Percentiles rank a stretch among this genome's conserved stretches.
These are phyloP conservation scores for Drosophila hamatofila DNA, from an alignment of 2,888 invertebrate genomes.

Conservation along the genomic window DNA sequence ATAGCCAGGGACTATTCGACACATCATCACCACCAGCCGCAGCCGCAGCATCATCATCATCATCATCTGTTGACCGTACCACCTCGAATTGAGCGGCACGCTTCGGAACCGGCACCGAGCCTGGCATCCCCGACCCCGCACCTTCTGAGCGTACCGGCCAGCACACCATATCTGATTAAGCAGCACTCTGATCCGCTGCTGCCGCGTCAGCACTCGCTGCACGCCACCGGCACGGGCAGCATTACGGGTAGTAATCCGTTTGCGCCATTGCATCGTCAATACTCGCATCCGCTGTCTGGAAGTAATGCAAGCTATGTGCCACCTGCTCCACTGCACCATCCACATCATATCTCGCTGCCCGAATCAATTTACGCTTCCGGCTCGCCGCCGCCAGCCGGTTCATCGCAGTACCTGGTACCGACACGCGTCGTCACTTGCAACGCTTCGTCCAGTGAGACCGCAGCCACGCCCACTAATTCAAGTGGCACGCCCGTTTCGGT, in stretches of 20 bases:
- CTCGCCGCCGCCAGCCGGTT: slow-evolving; percentile 82
- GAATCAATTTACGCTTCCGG: slow-evolving; percentile 83
- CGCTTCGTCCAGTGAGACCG: slow-evolving; percentile 66
- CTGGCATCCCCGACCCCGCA: slow-evolving; percentile 86
- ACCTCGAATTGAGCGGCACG: slow-evolving; percentile 87
- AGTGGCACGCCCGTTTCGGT: slow-evolving; percentile 58
- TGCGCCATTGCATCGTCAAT: slow-evolving; percentile 86
- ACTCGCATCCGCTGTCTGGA: slow-evolving; percentile 86
- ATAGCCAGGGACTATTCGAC: slow-evolving; percentile 71
- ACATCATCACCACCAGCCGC: slow-evolving; percentile 55
- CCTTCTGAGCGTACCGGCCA: slow-evolving; percentile 87
- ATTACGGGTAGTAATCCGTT: slow-evolving; percentile 72
- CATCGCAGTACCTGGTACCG: slow-evolving; percentile 82
- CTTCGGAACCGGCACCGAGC: slow-evolving; percentile 87
- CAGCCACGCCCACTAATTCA: slow-evolving; percentile 61
- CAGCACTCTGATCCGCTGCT: slow-evolving; percentile 89
- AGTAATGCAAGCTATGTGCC: slow-evolving; percentile 63
- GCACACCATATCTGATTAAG: slow-evolving; percentile 87
- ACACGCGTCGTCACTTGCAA: slow-evolving; percentile 68
- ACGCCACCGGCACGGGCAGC: slow-evolving; percentile 55
- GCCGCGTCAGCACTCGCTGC: slow-evolving; percentile 86
- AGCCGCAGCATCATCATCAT: slow-evolving; percentile 52
- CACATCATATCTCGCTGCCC: slow-evolving; percentile 84
- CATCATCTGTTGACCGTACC: slow-evolving; percentile 86
- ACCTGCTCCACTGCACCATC: slow-evolving; percentile 76